A percentile compares a stretch with the other conserved stretches of the same genome.
These are phyloP conservation scores for Zonotrichia albicollis DNA, from an alignment of 2,797 vertebrate species.

Conservation along the genomic window DNA sequence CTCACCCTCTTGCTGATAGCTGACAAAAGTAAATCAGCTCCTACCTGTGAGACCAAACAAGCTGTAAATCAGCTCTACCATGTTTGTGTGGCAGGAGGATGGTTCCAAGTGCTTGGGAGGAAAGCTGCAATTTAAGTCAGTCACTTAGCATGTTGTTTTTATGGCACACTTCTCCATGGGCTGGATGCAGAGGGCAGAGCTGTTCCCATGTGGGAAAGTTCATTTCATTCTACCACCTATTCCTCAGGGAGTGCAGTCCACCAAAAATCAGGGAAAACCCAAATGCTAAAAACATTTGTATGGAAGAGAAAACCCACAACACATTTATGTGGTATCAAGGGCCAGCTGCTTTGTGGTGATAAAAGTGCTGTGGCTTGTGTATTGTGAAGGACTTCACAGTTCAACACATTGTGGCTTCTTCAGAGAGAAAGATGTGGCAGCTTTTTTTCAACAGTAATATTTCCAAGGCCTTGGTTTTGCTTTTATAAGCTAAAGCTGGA, in stretches of 20 bases:
- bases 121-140: not conserved
- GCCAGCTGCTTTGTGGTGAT: not conserved
- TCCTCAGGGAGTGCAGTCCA: not conserved
- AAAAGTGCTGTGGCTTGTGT: not conserved
- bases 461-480: not conserved
- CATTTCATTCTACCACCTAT: not conserved
- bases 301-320: not conserved
- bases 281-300: not conserved
- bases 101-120: not conserved
- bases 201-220: not conserved
- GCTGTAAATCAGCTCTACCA: not conserved
- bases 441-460: not conserved
- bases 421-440: not conserved
- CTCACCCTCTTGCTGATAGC: not conserved
- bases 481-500: constrained; percentile 4
- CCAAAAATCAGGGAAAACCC: not conserved
- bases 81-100: constrained; percentile 7
- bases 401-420: constrained; percentile 14
- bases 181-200: not conserved
- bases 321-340: not conserved
- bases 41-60: not conserved
- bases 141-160: not conserved
- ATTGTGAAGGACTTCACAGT: not conserved
- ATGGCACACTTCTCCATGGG: not conserved
- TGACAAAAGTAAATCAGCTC: constrained; percentile 21